Evolutionary conservation across 1,140 invertebrate genomes (phyloP), one percentile per base, ranked within the genome.

Genomic region (Zaprionus ornatus): DNA sequence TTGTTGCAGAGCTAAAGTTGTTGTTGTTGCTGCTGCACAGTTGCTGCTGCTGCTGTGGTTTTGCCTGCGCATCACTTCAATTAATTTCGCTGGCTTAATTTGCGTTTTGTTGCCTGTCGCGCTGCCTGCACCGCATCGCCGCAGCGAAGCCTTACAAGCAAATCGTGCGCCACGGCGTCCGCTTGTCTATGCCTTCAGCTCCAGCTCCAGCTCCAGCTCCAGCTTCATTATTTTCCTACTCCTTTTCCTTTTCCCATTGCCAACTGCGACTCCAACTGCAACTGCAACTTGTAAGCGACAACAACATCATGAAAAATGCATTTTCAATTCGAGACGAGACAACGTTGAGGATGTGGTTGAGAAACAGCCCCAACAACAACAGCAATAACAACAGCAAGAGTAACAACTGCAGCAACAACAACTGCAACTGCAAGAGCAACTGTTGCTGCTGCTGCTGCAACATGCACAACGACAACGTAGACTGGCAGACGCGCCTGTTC

Each of bases 121-220:
- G 23, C 23, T 70, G 45, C 45, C 45, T 21, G 45, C 45, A 12
- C 9, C 35, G 17, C 32, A 35, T 40, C 15, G 59, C 60, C 17
- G n/a, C 35, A 12, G 21, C 13, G 37, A 61, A 42, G 77, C 56
- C 71, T 87, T 91, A 91, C 90, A 91, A 91, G 85, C 82, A 91
- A 91, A 91, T 91, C 90, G 90, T 91, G 90, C 90, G 78, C 60
- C 74, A 75, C 86, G 90, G 90, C 90, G 90, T 91, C 90, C 90
- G 90, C 79, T 91, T 91, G 90, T 91, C 90, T 91, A 91, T 79
- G 82, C 90, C 40, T n/a, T 45, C 5, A 17, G 40, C 40, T 9
- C 17, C 40, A 45, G 40, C 12, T 37, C 2, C 35, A 37, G 35
- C 12, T 37, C 2, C 35, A 37, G 35, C 37, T 40, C 4, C 85